These are phyloP conservation scores for Drosophila obscura DNA, from an alignment of 1,140 invertebrate genomes.

Conservation along the genomic window DNA sequence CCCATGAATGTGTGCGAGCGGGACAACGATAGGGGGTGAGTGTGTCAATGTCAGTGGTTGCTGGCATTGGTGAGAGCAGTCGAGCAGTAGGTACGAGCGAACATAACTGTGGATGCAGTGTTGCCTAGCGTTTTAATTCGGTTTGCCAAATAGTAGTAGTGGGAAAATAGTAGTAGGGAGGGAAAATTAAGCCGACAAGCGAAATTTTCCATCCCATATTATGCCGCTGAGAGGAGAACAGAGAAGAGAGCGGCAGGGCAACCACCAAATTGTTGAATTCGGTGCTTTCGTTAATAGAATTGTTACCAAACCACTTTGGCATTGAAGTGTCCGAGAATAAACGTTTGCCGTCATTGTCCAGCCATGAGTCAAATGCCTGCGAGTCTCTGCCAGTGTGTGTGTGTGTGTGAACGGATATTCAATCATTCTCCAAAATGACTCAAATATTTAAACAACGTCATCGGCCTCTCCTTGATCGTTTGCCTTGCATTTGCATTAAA, in stretches of 20 bases:
- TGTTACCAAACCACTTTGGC: slow-evolving; percentile 17
- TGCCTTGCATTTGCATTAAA: slow-evolving; percentile 29
- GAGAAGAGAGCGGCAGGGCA: slow-evolving; percentile 2
- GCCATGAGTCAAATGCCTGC: slow-evolving; percentile 52
- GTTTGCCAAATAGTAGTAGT: slow-evolving; percentile 53
- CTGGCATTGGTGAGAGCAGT: slow-evolving; percentile 51
- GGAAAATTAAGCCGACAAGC: slow-evolving; percentile 29
- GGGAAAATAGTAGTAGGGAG: slow-evolving; percentile 22
- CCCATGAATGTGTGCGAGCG: slow-evolving; percentile 52
- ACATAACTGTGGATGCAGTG: slow-evolving; percentile 53
- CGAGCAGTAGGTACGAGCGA: slow-evolving; percentile 24
- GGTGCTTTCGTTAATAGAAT: too few species aligned
- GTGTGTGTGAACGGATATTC: slow-evolving; percentile 11
- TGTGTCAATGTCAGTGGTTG: slow-evolving; percentile 74
- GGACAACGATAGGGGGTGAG: slow-evolving; percentile 38
- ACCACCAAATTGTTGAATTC: slow-evolving; percentile 22
- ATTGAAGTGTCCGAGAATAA: slow-evolving; percentile 31
- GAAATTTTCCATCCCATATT: slow-evolving; percentile 46
- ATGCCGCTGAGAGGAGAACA: slow-evolving; percentile 18
- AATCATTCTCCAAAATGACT: slow-evolving; percentile 15
- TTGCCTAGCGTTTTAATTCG: slow-evolving; percentile 49
- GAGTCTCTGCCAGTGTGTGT: not conserved
- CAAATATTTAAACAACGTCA: slow-evolving; percentile 33
- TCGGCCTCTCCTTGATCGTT: slow-evolving; percentile 1
- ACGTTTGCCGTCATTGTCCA: slow-evolving; percentile 39